Evolutionary conservation across 2,113 vertebrate species (phyloP).

Genomic region (Mobula hypostoma): DNA sequence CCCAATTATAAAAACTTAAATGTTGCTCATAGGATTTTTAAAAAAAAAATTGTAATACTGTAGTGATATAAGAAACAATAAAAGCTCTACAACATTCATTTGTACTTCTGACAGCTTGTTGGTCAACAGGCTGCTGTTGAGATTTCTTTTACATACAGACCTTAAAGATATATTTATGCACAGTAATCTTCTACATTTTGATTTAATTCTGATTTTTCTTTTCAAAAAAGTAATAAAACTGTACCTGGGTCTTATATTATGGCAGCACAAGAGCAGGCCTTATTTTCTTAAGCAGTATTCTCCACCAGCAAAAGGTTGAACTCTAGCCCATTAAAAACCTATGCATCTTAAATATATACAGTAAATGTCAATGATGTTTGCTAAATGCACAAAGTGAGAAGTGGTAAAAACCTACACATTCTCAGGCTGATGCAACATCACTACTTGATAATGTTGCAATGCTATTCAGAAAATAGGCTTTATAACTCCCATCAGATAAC

Average conservation of each 20-base stretch:
- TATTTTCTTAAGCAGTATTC: conserved; percentile 6
- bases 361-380: background rate
- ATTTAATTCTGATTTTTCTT: background rate
- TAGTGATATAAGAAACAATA: background rate
- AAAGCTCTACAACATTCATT: background rate
- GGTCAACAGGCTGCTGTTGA: background rate
- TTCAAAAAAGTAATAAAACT: background rate
- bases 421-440: conserved; percentile 21
- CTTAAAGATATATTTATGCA: background rate
- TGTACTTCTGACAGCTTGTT: background rate
- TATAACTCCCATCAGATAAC: background rate
- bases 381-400: background rate
- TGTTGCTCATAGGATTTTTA: background rate
- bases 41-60: background rate
- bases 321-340: conserved; percentile 1
- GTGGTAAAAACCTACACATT: background rate
- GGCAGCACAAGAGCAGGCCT: background rate
- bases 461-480: background rate
- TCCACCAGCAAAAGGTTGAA: conserved; percentile 16
- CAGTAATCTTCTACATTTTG: background rate
- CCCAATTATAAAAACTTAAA: background rate
- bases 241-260: conserved; percentile 16
- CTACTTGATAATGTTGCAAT: background rate
- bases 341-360: background rate
- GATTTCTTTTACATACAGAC: background rate